These are phyloP conservation scores for Anodontia alba DNA, from an alignment of 2,888 invertebrate species.

Conservation along the genomic window DNA sequence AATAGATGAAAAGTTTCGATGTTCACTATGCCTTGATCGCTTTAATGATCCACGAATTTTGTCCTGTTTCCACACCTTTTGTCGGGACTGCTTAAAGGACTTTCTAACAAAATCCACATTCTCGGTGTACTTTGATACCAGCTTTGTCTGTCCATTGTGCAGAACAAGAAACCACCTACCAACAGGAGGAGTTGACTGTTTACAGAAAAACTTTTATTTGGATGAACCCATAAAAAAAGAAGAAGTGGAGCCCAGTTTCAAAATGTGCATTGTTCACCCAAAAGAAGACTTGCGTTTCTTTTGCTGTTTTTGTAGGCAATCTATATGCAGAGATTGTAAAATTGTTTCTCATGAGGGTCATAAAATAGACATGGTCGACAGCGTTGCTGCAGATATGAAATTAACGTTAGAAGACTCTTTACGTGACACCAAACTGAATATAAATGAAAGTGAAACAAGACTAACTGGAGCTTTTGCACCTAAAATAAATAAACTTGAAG, in stretches of 20 bases:
- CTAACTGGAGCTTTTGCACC: not conserved
- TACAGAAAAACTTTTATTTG: slow-evolving; percentile 2
- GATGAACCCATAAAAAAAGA: not conserved
- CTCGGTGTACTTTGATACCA: too few relatives aligned
- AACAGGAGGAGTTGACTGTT: not conserved
- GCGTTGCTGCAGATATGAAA: not conserved
- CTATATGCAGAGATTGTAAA: not conserved
- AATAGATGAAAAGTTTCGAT: not conserved
- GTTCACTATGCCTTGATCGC: not conserved
- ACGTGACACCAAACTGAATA: not conserved
- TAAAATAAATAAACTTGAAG: not conserved
- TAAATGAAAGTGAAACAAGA: not conserved
- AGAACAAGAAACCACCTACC: not conserved
- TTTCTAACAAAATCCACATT: not conserved
- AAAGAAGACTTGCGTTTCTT: not conserved
- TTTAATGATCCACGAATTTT: not conserved
- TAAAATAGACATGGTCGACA: not conserved
- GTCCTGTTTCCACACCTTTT: not conserved
- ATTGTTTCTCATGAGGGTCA: not conserved
- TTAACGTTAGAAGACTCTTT: not conserved
- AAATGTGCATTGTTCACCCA: not conserved
- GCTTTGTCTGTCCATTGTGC: not conserved
- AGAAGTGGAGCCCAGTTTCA: not conserved
- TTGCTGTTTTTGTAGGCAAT: not conserved
- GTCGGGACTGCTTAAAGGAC: not conserved